Percentiles rank a stretch among this genome's conserved stretches.
phyloP scores from a whole-genome alignment of 2,113 vertebrate species.

The Grammomys surdaster region DNA sequence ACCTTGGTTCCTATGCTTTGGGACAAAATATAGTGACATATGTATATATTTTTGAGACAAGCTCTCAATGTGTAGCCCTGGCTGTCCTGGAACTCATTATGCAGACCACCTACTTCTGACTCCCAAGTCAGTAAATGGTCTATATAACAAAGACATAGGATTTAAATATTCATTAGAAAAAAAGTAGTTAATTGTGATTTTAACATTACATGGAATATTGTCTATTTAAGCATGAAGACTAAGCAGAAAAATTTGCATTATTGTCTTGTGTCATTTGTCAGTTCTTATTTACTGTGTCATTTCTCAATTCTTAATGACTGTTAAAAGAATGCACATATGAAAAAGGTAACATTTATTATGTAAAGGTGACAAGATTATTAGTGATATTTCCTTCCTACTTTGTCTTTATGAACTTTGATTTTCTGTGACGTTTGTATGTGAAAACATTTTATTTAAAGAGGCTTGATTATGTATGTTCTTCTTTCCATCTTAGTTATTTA shows the following conservation, averaged over 20 bases:
- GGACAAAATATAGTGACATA: constrained; percentile 13
- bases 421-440: constrained; percentile 11
- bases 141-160: not conserved
- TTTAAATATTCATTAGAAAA: constrained; percentile 33
- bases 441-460: constrained; percentile 30
- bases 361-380: constrained; percentile 35
- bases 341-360: not conserved
- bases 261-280: constrained; percentile 15
- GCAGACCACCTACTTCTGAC: not conserved
- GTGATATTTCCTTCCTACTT: not conserved
- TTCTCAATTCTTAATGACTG: constrained; percentile 45
- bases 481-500: constrained; percentile 52
- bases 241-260: constrained; percentile 14
- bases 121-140: not conserved
- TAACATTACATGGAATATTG: constrained; percentile 43
- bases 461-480: not conserved
- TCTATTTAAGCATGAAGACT: constrained; percentile 21
- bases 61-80: not conserved
- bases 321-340: constrained; percentile 1
- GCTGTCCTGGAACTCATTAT: not conserved
- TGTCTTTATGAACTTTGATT: not conserved
- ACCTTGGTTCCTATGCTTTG: not conserved
- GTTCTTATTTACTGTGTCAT: not conserved
- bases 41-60: not conserved
- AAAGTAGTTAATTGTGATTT: constrained; percentile 60